phyloP scores from a whole-genome alignment of 1,140 invertebrate species.

The Colletes latitarsis region DNA sequence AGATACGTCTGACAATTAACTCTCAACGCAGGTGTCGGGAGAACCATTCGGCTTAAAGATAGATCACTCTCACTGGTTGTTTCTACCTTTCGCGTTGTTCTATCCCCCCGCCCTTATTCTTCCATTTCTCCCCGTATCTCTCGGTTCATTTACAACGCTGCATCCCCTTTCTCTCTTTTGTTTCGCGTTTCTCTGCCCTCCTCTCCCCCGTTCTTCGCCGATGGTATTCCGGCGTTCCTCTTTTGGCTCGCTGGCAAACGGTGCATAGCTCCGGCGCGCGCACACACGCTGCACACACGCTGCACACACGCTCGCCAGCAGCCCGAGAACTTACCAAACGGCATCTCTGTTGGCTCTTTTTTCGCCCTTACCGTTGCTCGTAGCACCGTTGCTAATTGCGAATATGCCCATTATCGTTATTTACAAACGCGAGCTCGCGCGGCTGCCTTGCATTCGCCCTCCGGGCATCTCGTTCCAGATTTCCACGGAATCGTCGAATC shows the following conservation, averaged over 20 bases:
- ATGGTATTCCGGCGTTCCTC: conserved; percentile 18
- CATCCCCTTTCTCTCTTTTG: conserved; percentile 28
- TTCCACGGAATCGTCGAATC: conserved; percentile 39
- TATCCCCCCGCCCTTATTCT: conserved; percentile 10
- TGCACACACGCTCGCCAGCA: background rate
- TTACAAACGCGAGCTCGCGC: conserved; percentile 25
- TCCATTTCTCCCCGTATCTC: conserved; percentile 32
- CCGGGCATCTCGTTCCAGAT: conserved; percentile 28
- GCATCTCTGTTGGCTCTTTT: conserved; percentile 45
- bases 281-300: background rate
- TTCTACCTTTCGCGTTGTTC: conserved; percentile 9
- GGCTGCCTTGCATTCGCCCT: background rate
- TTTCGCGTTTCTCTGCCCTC: conserved; percentile 22
- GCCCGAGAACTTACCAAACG: conserved; percentile 12
- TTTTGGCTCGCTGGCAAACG: conserved; percentile 34
- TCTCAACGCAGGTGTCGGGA: too few relatives aligned
- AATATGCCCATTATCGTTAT: conserved; percentile 58
- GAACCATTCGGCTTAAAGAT: background rate
- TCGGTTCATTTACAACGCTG: conserved; percentile 39
- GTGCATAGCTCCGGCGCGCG: conserved; percentile 12
- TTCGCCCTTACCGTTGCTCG: conserved; percentile 33
- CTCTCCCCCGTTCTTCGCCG: conserved; percentile 10
- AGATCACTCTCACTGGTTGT: background rate
- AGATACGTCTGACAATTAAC: background rate
- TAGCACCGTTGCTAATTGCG: conserved; percentile 53